Evolutionary conservation across 2,797 vertebrate species (phyloP).

Genomic region (Cuculus canorus): DNA sequence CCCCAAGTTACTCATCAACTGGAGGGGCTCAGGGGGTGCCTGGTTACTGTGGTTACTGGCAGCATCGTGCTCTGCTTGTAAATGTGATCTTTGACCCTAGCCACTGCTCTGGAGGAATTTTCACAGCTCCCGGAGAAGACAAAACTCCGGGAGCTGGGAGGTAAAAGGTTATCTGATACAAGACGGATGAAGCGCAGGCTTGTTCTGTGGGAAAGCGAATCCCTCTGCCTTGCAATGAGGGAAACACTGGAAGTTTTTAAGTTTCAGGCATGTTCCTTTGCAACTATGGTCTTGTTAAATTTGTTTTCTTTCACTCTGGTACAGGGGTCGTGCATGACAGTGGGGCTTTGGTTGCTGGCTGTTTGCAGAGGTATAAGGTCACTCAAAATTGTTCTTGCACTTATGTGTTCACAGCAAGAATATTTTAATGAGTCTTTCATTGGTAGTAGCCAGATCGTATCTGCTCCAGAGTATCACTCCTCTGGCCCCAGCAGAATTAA

Average conservation of each 20-base stretch:
- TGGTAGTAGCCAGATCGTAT: constrained; percentile 11
- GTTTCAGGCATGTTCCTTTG: neutral
- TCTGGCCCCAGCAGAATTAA: constrained; percentile 48
- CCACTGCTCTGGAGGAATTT: constrained; percentile 64
- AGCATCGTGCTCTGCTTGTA: constrained; percentile 78
- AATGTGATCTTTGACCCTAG: constrained; percentile 78
- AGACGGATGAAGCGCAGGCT: constrained; percentile 14
- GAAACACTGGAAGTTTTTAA: neutral
- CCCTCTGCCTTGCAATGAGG: neutral
- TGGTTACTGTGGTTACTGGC: constrained; percentile 82
- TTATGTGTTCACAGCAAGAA: constrained; percentile 29
- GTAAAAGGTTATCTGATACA: constrained; percentile 70
- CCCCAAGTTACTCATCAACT: constrained; percentile 93
- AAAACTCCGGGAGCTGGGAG: constrained; percentile 47
- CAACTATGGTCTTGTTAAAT: constrained; percentile 9
- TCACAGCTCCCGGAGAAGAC: constrained; percentile 51
- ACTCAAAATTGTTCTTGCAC: constrained; percentile 9
- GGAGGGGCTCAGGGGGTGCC: constrained; percentile 70
- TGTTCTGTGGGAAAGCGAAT: constrained; percentile 37
- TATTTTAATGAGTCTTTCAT: constrained; percentile 51
- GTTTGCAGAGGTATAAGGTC: constrained; percentile 11
- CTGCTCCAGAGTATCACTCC: constrained; percentile 31
- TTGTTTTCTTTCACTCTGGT: constrained; percentile 8
- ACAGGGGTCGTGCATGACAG: neutral
- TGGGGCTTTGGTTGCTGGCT: neutral